Base-by-base conservation (phyloP, 2,797 vertebrate genomes). In the Spheniscus humboldti region DNA sequence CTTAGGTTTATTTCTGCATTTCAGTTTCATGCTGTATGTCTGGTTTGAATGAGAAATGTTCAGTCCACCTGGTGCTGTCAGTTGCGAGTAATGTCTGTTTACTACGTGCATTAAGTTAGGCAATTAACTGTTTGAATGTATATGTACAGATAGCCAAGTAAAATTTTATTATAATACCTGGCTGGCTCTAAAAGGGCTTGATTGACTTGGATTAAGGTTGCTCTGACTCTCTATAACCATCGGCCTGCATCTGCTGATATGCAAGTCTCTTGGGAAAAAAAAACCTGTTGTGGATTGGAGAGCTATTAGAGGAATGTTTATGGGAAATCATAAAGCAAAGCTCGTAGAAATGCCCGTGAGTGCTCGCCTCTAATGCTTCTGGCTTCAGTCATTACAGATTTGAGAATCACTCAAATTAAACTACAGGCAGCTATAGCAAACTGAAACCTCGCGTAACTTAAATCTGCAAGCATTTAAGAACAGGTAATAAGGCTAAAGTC, bases 1-100 rank as follows among this genome's bases (percentile, higher is more conserved):
- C 45, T 80, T 92, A 45, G 0, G 0, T 86, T 92, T 85, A 66
- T 76, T 89, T 84, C 81, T 78, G 23, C 55, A 20, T 91, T 96
- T 90, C 39, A 20, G 55, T 88, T 92, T 73, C 18, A 15, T 88
- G 73, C 30, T 91, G 14, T 48, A 28, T 56, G 47, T 66, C 68
- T 83, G 66, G n/a, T 84, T 94, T 95, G 82, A 93, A 91, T 96
- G 62, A 92, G 72, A 48, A 96, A 95, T 84, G 55, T 81, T 88
- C 59, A 18, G 59, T 92, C 87, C 79, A 95, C 94, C 91, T 94
- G 92, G 85, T 90, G 82, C 91, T 86, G 75, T 81, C 94, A 76
- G 55, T 80, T 94, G 55, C 17, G 0, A 92, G 73, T 88, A 88
- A 91, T 81, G 66, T 69, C 89, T 90, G 76, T 95, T 97, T 95